Percentiles rank a stretch among this genome's conserved stretches.
Conservation (phyloP, 2,888 invertebrate genomes). For the Periphyllus acericola region DNA sequence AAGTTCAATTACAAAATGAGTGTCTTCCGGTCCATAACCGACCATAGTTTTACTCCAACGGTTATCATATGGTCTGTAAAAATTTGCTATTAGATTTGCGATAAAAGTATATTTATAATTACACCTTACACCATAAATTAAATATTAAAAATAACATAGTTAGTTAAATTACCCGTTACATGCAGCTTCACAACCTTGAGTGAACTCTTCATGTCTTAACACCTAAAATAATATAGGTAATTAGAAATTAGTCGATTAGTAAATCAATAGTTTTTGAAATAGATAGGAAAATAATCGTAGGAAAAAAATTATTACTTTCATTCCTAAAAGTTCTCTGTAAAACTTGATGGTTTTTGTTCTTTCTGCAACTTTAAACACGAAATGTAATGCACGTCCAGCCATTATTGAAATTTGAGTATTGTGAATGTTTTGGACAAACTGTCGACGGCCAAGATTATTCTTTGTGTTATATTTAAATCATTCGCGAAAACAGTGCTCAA, state of each 20-base stretch:
- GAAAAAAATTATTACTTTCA: constrained; percentile 78
- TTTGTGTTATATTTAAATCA: too few species aligned
- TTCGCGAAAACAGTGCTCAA: neutral
- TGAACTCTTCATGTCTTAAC: constrained; percentile 95
- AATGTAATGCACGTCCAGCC: constrained; percentile 87
- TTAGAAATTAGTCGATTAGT: too few species aligned
- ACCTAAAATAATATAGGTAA: constrained; percentile 71
- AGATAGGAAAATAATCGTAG: too few species aligned
- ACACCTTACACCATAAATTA: neutral
- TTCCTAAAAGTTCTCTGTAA: constrained; percentile 89
- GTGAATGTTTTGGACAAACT: too few species aligned
- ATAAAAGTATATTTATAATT: neutral
- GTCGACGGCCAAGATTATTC: too few species aligned
- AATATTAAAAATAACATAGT: neutral
- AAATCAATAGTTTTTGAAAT: too few species aligned
- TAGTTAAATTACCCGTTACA: constrained; percentile 86
- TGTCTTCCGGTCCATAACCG: constrained; percentile 95
- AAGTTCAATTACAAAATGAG: constrained; percentile 94
- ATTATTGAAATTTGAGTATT: constrained; percentile 12
- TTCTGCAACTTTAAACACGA: constrained; percentile 95
- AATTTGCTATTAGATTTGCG: constrained; percentile 64
- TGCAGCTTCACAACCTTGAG: constrained; percentile 94
- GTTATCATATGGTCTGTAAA: constrained; percentile 89
- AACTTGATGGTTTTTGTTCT: constrained; percentile 86
- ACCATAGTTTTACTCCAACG: constrained; percentile 99